Conservation (phyloP, 2,113 vertebrate species). For the Eleginops maclovinus region DNA sequence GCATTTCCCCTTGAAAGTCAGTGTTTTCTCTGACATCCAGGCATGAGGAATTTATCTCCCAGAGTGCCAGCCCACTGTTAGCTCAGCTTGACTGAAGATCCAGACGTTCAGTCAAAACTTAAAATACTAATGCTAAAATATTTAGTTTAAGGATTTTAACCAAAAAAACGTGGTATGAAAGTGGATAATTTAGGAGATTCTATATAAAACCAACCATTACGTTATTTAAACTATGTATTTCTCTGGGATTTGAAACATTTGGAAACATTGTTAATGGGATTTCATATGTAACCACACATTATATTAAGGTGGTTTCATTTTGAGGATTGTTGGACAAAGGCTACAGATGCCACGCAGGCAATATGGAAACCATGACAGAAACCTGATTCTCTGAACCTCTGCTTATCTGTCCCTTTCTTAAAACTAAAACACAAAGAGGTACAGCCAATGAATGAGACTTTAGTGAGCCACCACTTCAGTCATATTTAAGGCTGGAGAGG, state of each 20-base stretch:
- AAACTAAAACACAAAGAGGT: slow-evolving; percentile 6
- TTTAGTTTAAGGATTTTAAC: too few species aligned
- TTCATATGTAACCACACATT: not conserved
- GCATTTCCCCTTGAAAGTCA: too few species aligned
- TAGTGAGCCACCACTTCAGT: slow-evolving; percentile 28
- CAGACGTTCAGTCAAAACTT: too few species aligned
- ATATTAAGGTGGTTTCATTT: slow-evolving; percentile 2
- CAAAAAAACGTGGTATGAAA: too few species aligned
- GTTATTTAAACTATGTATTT: too few species aligned
- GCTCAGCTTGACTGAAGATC: not conserved
- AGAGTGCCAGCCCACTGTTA: too few species aligned
- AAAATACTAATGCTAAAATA: too few species aligned
- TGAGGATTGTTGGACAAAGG: not conserved
- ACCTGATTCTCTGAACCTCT: slow-evolving; percentile 3
- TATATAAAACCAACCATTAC: too few species aligned
- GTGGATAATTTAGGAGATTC: too few species aligned
- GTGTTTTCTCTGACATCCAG: too few species aligned
- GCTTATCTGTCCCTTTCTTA: slow-evolving; percentile 5
- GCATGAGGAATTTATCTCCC: too few species aligned
- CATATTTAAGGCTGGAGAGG: slow-evolving; percentile 33
- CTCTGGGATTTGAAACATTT: too few species aligned
- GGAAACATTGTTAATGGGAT: not conserved
- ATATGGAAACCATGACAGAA: not conserved
- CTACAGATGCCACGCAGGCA: not conserved
- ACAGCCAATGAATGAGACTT: slow-evolving; percentile 9